Evolutionary conservation across 2,797 vertebrate species (phyloP), one percentile per base, ranked within the genome.

Genomic region (Sebastes itinus): DNA sequence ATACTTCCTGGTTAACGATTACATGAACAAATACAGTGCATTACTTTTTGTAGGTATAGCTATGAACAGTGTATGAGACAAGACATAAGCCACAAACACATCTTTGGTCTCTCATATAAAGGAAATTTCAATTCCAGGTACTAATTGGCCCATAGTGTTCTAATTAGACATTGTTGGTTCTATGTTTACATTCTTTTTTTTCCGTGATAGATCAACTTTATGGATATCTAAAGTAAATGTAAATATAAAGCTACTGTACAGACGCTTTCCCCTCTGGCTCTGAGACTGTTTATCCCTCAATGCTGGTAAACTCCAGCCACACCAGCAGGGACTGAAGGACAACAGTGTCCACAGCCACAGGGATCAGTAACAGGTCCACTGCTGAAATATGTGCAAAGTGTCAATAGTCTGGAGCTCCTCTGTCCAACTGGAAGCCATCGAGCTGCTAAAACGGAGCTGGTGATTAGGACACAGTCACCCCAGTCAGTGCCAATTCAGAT

Each of bases 381-480:
- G 87, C 87, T 86, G 94, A 95, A 95, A 94, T 94, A 94, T 93
- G 90, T 89, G 90, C 87, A 83, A 82, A 91, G 91, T 91, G 88
- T 92, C 94, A 95, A 95, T 94, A 93, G 93, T 93, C 89, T 93
- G 91, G 77, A 91, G 91, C 83, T 79, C 79, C 84, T 78, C 82
- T 84, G 93, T 95, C 95, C 94, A 95, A 95, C 94, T 96, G 95
- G 94, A 95, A 95, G 93, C 91, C 85, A 87, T 77, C 72, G 92
- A 94, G 88, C 92, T 91, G 93, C 92, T 94, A 94, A 94, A 94
- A 95, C 92, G 87, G 90, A 93, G 90, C 91, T 84, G 90, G 86
- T 89, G 93, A 95, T 96, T 94, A 94, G 94, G 93, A 92, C 92
- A 87, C 90, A 86, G 86, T 93, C 92, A 85, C 88, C 92, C 84